phyloP scores from a whole-genome alignment of 1,140 invertebrate genomes.

The Araneus ventricosus region DNA sequence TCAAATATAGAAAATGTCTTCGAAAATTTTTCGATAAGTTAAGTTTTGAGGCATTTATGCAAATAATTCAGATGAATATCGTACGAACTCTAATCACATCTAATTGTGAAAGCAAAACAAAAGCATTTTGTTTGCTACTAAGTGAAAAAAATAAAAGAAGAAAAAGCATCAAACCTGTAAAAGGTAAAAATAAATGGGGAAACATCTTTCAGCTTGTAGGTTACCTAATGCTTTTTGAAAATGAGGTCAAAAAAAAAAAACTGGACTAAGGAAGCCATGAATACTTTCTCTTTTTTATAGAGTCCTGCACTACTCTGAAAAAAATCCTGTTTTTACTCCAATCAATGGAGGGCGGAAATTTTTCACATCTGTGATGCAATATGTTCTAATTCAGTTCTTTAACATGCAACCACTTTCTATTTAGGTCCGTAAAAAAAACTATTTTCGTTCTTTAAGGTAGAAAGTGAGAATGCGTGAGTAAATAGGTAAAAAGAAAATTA shows the following conservation, averaged over 20 bases:
- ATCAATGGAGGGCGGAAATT: constrained; percentile 52
- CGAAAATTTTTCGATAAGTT: no score
- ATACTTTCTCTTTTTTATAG: constrained; percentile 50
- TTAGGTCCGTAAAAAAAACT: constrained; percentile 40
- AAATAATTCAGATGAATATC: no score
- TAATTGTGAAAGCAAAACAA: no score
- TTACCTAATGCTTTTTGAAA: neutral
- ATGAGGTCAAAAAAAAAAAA: constrained; percentile 35
- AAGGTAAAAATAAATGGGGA: constrained; percentile 10
- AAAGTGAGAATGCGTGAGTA: constrained; percentile 57
- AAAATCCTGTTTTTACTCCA: constrained; percentile 36
- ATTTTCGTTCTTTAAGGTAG: constrained; percentile 4
- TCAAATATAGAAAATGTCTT: no score
- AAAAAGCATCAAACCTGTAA: neutral
- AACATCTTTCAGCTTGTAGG: neutral
- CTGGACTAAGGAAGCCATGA: neutral
- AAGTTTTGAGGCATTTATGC: no score
- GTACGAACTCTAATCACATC: no score
- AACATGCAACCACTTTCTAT: constrained; percentile 53
- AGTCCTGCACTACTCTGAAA: neutral
- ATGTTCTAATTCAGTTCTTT: constrained; percentile 47
- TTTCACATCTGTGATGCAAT: constrained; percentile 19
- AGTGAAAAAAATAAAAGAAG: no score
- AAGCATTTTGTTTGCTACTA: no score
- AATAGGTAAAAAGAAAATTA: constrained; percentile 30